Evolutionary conservation across 2,113 vertebrate genomes (phyloP).

Genomic region (Mola mola): DNA sequence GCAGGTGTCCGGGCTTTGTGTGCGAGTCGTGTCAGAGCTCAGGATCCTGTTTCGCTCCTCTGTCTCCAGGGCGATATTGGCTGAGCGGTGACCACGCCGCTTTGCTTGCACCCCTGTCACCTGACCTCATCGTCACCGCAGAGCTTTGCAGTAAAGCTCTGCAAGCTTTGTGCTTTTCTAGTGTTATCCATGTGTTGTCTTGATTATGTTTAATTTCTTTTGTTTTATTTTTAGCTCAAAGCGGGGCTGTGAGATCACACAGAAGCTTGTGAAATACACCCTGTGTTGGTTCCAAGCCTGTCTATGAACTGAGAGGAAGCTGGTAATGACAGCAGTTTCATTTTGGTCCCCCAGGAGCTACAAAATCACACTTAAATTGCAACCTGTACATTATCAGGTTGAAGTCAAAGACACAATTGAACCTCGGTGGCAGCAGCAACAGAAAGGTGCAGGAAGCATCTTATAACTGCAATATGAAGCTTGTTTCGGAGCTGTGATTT

Average conservation of each 20-base stretch:
- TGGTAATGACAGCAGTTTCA: slow-evolving; percentile 33
- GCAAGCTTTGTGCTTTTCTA: slow-evolving; percentile 7
- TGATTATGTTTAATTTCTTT: background rate
- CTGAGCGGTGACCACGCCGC: slow-evolving; percentile 32
- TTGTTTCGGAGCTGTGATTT: slow-evolving; percentile 29
- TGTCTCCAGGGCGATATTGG: slow-evolving; percentile 43
- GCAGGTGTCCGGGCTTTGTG: slow-evolving; percentile 18
- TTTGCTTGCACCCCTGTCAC: slow-evolving; percentile 58
- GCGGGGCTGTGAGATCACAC: slow-evolving; percentile 31
- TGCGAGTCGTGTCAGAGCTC: slow-evolving; percentile 34
- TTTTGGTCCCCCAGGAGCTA: slow-evolving; percentile 23
- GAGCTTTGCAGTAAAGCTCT: slow-evolving; percentile 15
- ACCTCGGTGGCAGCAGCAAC: slow-evolving; percentile 13
- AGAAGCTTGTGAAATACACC: slow-evolving; percentile 48
- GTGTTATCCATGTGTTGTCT: background rate
- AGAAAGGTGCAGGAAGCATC: slow-evolving; percentile 12
- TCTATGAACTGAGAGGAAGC: slow-evolving; percentile 10
- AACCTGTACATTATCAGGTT: slow-evolving; percentile 19
- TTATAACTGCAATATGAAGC: slow-evolving; percentile 5
- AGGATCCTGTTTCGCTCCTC: slow-evolving; percentile 39
- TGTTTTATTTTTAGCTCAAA: slow-evolving; percentile 14
- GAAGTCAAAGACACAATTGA: slow-evolving; percentile 17
- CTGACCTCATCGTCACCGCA: slow-evolving; percentile 53
- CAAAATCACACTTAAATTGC: slow-evolving; percentile 47
- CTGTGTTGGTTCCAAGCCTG: slow-evolving; percentile 18